Percentiles rank a stretch among this genome's conserved stretches.
These are phyloP conservation scores for Drosophila ercepeae DNA, from an alignment of 1,140 invertebrate species.

Conservation along the genomic window DNA sequence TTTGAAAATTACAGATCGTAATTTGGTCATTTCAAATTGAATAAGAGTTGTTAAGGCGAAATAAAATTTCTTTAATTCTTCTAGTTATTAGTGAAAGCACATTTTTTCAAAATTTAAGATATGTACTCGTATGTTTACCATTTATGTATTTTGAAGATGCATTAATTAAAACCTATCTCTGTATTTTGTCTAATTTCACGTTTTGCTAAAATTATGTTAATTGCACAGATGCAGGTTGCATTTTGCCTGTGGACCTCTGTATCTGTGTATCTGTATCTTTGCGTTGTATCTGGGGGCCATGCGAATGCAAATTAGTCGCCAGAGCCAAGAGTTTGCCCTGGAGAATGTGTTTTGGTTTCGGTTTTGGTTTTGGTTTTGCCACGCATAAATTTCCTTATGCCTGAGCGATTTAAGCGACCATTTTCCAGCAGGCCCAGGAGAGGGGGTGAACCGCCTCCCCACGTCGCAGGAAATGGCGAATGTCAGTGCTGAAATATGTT, in stretches of 20 bases:
- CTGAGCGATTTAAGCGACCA: conserved; percentile 52
- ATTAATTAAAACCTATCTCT: background rate
- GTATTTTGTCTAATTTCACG: conserved; percentile 52
- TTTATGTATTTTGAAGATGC: no score
- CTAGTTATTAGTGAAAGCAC: background rate
- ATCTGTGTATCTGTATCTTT: conserved; percentile 8
- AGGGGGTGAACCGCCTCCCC: background rate
- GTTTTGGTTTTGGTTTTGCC: conserved; percentile 53
- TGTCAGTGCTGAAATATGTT: conserved; percentile 68
- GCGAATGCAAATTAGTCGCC: conserved; percentile 63
- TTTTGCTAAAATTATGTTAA: conserved; percentile 73
- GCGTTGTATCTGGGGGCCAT: conserved; percentile 43
- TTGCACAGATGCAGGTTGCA: conserved; percentile 56
- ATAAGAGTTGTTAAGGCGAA: background rate
- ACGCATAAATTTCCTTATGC: conserved; percentile 76
- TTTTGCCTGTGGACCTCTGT: conserved; percentile 16
- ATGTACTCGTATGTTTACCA: no score
- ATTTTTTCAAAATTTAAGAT: background rate
- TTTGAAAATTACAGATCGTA: conserved; percentile 8
- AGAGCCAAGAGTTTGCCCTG: conserved; percentile 37
- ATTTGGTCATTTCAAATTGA: background rate
- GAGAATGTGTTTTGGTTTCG: conserved; percentile 65
- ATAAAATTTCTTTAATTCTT: background rate
- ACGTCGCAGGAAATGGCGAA: conserved; percentile 39
- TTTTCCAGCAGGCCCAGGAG: conserved; percentile 33